These are phyloP conservation scores for Syngnathus rostellatus DNA, from an alignment of 2,797 vertebrate genomes.

Conservation along the genomic window DNA sequence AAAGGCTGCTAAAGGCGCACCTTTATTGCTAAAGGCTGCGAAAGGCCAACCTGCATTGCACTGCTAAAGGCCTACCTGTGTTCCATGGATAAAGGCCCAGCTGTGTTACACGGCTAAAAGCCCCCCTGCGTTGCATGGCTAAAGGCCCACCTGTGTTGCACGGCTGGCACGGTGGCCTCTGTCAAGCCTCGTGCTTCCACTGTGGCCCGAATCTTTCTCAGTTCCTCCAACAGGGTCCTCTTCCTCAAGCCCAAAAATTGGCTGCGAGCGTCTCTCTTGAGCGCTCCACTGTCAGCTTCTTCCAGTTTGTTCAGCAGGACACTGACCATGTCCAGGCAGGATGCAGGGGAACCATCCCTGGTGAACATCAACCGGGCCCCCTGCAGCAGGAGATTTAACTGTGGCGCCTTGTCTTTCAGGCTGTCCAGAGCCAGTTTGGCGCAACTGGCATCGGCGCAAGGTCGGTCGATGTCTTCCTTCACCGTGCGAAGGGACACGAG, in stretches of 20 bases:
- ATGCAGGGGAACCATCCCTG: slow-evolving; percentile 49
- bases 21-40: too few relatives aligned
- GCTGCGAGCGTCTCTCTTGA: slow-evolving; percentile 59
- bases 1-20: too few relatives aligned
- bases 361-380: slow-evolving; percentile 69
- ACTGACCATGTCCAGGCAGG: slow-evolving; percentile 67
- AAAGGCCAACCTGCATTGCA: slow-evolving; percentile 80
- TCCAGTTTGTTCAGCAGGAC: slow-evolving; percentile 55
- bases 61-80: slow-evolving; percentile 77
- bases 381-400: slow-evolving; percentile 73
- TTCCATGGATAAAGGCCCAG: slow-evolving; percentile 78
- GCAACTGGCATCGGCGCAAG: slow-evolving; percentile 45
- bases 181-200: slow-evolving; percentile 74
- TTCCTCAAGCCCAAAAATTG: slow-evolving; percentile 64
- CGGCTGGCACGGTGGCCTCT: slow-evolving; percentile 85
- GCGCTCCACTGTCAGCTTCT: slow-evolving; percentile 48
- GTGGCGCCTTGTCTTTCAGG: slow-evolving; percentile 74
- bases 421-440: slow-evolving; percentile 51
- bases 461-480: slow-evolving; percentile 58
- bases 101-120: slow-evolving; percentile 79
- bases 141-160: slow-evolving; percentile 80
- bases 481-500: slow-evolving; percentile 73
- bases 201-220: slow-evolving; percentile 71
- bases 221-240: slow-evolving; percentile 64
- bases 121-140: slow-evolving; percentile 86